Base-by-base conservation (phyloP, 2,113 vertebrate genomes). In the Caracal caracal region DNA sequence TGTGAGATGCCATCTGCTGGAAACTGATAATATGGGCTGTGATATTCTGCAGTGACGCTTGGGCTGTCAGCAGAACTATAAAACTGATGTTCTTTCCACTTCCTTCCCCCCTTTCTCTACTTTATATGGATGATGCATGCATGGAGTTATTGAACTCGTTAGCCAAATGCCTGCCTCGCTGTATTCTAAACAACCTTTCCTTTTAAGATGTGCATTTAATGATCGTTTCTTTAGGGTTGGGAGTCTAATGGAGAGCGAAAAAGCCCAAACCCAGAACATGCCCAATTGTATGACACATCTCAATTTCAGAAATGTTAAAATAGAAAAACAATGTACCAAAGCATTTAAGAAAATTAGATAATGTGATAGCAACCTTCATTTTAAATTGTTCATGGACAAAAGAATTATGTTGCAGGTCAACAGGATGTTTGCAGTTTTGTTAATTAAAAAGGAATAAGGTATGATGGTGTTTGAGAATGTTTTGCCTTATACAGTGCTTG, bases 1-100 rank as follows among this genome's bases (percentile, higher is more conserved):
- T 1, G 6, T 47, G 68, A 97, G 88, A 68, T 94, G 95, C 96
- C 94, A 86, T 88, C 96, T 97, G 76, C 94, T 96, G 92, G 97
- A 89, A 98, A 89, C 61, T 53, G 88, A 66, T 92, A 53, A 88
- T 19, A 92, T 33, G 70, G 19, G 33, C 75, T 11, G 3, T n/a
- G 56, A 26, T 30, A 10, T 49, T 78, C 37, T 56, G 11, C 12
- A 37, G 0, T 33, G 1, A 78, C 2, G 0, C 2, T 51, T 15
- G n/a, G 30, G 33, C 11, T 22, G 1, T 75, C 47, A 22, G 15
- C n/a, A 16, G n/a, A 28, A 9, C 19, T 15, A 33, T 10, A 24
- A 49, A 40, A 49, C 0, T 8, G 5, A 59, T 2, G 13, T n/a
- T 40, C 30, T 81, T 30, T 88, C n/a, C 7, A 4, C 9, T 56